Evolutionary conservation across 2,113 vertebrate species (phyloP).

Genomic region (Orthonyx spaldingii): DNA sequence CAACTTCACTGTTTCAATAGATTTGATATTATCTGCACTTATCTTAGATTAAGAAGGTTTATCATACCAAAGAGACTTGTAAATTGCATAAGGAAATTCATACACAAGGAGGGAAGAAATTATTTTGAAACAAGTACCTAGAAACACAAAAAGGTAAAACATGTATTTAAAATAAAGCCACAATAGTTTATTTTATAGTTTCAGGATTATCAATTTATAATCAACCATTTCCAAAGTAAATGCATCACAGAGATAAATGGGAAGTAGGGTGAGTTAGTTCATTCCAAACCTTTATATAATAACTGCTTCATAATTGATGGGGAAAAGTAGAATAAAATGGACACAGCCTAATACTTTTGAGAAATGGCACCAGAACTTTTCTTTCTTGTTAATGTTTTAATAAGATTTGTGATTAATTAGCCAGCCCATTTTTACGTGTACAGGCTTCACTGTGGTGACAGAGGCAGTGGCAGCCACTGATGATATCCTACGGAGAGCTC

Average conservation of each 20-base stretch:
- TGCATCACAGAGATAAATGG: constrained; percentile 1
- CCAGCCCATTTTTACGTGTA: not conserved
- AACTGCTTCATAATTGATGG: not conserved
- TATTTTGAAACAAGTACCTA: not conserved
- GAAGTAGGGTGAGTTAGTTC: not conserved
- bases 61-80: not conserved
- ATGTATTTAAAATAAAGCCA: constrained; percentile 5
- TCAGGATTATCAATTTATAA: constrained; percentile 31
- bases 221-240: constrained; percentile 26
- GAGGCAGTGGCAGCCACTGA: not conserved
- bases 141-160: not conserved
- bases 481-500: not conserved
- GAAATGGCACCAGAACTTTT: not conserved
- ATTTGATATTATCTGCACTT: not conserved
- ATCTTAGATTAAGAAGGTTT: constrained; percentile 23
- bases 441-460: not conserved
- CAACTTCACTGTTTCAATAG: constrained; percentile 10
- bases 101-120: constrained; percentile 3
- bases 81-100: constrained; percentile 37
- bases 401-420: not conserved
- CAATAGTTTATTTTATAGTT: not conserved
- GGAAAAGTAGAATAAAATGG: not conserved
- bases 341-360: not conserved
- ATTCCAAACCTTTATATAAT: constrained; percentile 10
- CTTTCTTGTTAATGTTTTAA: not conserved